Evolutionary conservation across 2,113 vertebrate genomes (phyloP).

Genomic region (Sander lucioperca): DNA sequence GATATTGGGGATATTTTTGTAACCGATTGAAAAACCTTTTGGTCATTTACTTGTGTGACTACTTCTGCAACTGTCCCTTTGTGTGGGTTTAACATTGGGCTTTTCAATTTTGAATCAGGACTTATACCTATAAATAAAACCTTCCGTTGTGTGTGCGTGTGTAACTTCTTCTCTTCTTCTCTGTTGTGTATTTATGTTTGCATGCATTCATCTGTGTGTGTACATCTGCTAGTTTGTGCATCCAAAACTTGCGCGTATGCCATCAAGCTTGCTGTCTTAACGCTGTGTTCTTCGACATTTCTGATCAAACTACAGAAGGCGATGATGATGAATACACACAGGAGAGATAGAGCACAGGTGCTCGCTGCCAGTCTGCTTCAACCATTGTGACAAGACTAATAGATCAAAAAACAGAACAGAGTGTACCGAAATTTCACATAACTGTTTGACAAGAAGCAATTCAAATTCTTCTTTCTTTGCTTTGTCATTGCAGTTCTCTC

Average conservation of each 20-base stretch:
- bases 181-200: neutral
- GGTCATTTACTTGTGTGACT: too few species aligned
- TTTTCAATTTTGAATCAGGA: too few species aligned
- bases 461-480: neutral
- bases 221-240: neutral
- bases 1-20: neutral
- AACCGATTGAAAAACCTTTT: too few species aligned
- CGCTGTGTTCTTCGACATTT: slow-evolving; percentile 27
- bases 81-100: too few species aligned
- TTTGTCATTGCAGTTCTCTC: neutral
- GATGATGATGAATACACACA: slow-evolving; percentile 13
- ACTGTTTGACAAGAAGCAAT: neutral
- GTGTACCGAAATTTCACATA: slow-evolving; percentile 8
- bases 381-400: slow-evolving; percentile 25
- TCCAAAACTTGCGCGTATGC: neutral
- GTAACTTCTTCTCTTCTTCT: too few species aligned
- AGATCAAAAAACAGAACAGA: slow-evolving; percentile 23
- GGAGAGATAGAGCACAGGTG: slow-evolving; percentile 28
- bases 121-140: too few species aligned
- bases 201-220: neutral
- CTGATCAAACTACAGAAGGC: slow-evolving; percentile 21
- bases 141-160: too few species aligned
- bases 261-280: neutral
- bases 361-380: slow-evolving; percentile 37
- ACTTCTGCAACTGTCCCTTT: too few species aligned